Evolutionary conservation across 2,888 invertebrate species (phyloP).

Genomic region (Diploptera punctata): DNA sequence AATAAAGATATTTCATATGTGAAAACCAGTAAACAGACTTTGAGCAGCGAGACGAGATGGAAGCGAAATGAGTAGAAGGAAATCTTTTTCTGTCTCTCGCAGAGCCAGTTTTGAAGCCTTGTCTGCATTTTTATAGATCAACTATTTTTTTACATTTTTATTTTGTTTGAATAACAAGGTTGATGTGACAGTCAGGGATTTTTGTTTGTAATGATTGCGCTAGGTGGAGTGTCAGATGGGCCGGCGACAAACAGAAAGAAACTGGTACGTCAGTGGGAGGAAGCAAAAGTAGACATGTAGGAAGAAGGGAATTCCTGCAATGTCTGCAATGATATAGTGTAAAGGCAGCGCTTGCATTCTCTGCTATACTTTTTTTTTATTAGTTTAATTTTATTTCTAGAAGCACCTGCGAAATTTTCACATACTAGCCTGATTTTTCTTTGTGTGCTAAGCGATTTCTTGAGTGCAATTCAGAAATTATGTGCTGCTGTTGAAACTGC

Average conservation of each 20-base stretch:
- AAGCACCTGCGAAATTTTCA: constrained; percentile 8
- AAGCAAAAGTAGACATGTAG: neutral
- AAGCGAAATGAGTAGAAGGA: neutral
- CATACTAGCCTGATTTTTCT: neutral
- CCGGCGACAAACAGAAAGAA: neutral
- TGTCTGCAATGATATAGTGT: neutral
- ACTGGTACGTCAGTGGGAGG: neutral
- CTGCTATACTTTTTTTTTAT: neutral
- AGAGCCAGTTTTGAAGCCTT: constrained; percentile 26
- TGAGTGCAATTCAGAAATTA: neutral
- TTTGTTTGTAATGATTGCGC: neutral
- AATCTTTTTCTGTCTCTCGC: constrained; percentile 4
- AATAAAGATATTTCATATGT: too few relatives aligned
- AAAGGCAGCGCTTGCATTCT: neutral
- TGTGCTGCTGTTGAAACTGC: neutral
- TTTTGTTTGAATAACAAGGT: constrained; percentile 17
- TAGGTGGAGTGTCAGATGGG: neutral
- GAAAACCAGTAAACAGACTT: too few relatives aligned
- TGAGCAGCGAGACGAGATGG: neutral
- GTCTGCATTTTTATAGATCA: constrained; percentile 30
- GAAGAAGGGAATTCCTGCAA: neutral
- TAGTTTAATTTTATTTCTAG: neutral
- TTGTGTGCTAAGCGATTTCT: neutral
- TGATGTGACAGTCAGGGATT: neutral
- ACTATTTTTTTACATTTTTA: constrained; percentile 14